Evolutionary conservation across 2,797 vertebrate species (phyloP).

Genomic region (Etheostoma perlongum): DNA sequence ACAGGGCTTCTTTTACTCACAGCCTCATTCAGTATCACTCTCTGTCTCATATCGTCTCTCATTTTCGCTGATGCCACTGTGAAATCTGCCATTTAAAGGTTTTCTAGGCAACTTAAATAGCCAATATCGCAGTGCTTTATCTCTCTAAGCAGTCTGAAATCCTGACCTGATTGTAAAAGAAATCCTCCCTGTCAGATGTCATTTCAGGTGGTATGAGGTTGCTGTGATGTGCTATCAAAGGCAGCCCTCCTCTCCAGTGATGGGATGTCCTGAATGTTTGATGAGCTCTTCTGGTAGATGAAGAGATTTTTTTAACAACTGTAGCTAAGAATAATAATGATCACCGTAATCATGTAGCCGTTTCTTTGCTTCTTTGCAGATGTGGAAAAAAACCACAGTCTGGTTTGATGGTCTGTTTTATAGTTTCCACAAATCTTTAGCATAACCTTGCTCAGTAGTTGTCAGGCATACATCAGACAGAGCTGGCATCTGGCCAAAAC

Average conservation of each 20-base stretch:
- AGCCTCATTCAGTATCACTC: background rate
- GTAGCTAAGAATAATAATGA: constrained; percentile 20
- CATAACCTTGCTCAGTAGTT: constrained; percentile 17
- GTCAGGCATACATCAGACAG: constrained; percentile 10
- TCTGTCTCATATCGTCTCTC: constrained; percentile 1
- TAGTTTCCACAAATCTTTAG: constrained; percentile 27
- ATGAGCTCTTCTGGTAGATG: constrained; percentile 34
- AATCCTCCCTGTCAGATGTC: constrained; percentile 43
- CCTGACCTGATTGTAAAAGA: constrained; percentile 45
- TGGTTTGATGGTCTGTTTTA: constrained; percentile 22
- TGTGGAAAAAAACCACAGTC: constrained; percentile 6
- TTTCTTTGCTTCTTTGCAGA: constrained; percentile 22
- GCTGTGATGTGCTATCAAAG: constrained; percentile 54
- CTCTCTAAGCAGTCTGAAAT: constrained; percentile 38
- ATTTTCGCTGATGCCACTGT: constrained; percentile 12
- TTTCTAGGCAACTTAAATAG: constrained; percentile 36
- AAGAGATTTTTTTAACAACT: constrained; percentile 20
- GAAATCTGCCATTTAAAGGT: constrained; percentile 42
- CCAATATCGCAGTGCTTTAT: constrained; percentile 26
- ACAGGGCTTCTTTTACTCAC: constrained; percentile 16
- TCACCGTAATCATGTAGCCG: background rate
- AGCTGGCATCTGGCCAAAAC: constrained; percentile 6
- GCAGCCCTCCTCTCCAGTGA: constrained; percentile 24
- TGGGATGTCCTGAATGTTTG: constrained; percentile 55
- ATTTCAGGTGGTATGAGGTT: constrained; percentile 43